A percentile compares a stretch with the other conserved stretches of the same genome.
phyloP scores from a whole-genome alignment of 2,888 invertebrate genomes.

The Coenonympha arcania region DNA sequence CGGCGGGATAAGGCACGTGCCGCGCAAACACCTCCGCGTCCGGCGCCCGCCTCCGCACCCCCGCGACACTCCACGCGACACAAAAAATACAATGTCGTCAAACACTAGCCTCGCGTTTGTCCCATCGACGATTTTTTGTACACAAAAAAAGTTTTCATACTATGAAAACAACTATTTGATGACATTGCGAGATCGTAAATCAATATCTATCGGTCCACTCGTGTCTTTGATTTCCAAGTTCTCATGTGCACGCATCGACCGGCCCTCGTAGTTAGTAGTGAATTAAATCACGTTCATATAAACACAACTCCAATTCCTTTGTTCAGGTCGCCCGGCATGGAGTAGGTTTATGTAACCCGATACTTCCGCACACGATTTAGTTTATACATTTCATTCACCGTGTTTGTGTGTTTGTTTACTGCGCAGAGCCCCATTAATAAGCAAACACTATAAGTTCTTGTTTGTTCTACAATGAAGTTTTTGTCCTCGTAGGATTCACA shows the following conservation, averaged over 20 bases:
- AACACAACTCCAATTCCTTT: neutral
- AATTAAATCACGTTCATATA: neutral
- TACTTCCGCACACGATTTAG: no score
- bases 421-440: no score
- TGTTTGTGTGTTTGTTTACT: no score
- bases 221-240: no score
- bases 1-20: conserved; percentile 67
- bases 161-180: neutral
- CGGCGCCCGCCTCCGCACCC: conserved; percentile 18
- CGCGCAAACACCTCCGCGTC: conserved; percentile 33
- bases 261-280: no score
- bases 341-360: no score
- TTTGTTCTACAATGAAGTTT: no score
- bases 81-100: conserved; percentile 21
- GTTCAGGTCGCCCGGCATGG: no score
- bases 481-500: no score
- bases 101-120: conserved; percentile 17
- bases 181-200: neutral
- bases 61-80: neutral
- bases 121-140: conserved; percentile 1
- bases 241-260: no score
- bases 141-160: conserved; percentile 11
- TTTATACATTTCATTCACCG: no score
- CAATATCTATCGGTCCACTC: neutral
- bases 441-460: no score